Percentiles rank a stretch among this genome's conserved stretches.
Evolutionary conservation across 2,797 vertebrate genomes (phyloP).

Genomic region (Gorsachius magnificus): DNA sequence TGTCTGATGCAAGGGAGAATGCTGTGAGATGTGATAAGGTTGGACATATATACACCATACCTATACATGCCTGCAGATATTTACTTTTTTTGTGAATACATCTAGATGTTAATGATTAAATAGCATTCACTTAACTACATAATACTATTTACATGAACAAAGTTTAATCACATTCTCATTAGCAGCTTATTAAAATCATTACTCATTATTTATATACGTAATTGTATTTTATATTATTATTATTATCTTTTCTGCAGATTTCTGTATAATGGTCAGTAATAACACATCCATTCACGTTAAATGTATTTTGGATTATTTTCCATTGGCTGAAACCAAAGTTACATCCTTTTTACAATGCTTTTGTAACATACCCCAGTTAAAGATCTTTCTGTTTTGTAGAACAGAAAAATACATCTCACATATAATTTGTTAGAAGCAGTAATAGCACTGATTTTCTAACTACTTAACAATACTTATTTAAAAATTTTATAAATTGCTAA

Average conservation of each 20-base stretch:
- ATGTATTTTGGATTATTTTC: neutral
- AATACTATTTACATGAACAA: conserved; percentile 37
- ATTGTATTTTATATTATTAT: no score
- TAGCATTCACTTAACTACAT: conserved; percentile 44
- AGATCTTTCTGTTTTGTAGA: neutral
- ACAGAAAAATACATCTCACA: neutral
- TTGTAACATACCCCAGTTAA: neutral
- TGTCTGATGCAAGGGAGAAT: neutral
- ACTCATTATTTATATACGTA: conserved; percentile 2
- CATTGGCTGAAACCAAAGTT: neutral
- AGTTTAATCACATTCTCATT: conserved; percentile 61
- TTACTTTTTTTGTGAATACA: neutral
- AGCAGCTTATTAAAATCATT: conserved; percentile 42
- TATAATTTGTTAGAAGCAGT: neutral
- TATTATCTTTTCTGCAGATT: neutral
- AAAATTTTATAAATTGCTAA: neutral
- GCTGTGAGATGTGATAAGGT: neutral
- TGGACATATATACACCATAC: neutral
- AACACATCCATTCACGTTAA: neutral
- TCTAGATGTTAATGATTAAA: conserved; percentile 39
- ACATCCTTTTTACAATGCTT: neutral
- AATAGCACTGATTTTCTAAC: neutral
- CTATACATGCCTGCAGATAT: neutral
- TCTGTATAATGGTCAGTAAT: neutral
- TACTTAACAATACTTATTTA: neutral